A percentile compares a stretch with the other conserved stretches of the same genome.
Conservation (phyloP, 2,888 invertebrate genomes). For the Ophraella communa region DNA sequence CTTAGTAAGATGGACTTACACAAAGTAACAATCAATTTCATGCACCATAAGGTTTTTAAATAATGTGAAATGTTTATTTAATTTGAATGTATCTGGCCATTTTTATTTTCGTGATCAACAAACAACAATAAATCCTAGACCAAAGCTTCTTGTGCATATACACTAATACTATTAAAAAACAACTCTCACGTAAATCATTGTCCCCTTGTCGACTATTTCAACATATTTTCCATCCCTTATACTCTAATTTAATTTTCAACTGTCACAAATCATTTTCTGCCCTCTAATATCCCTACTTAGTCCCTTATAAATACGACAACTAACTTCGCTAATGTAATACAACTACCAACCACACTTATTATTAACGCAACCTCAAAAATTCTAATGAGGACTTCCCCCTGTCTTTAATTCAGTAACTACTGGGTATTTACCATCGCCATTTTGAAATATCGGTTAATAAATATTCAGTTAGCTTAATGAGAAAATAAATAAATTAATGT, state of each 20-base stretch:
- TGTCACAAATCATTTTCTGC: constrained; percentile 16
- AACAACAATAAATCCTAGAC: background rate
- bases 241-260: constrained; percentile 12
- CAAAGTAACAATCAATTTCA: too few relatives aligned
- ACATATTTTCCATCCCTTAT: background rate
- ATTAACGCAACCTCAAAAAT: constrained; percentile 31
- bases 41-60: too few relatives aligned
- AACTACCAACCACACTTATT: constrained; percentile 10
- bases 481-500: constrained; percentile 12
- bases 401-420: background rate
- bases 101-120: too few relatives aligned
- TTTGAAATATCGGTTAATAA: constrained; percentile 8
- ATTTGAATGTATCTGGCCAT: too few relatives aligned
- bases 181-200: constrained; percentile 14
- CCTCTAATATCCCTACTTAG: constrained; percentile 21
- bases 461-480: constrained; percentile 10
- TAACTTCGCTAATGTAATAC: constrained; percentile 11
- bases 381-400: constrained; percentile 21
- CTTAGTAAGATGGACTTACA: too few relatives aligned
- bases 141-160: too few relatives aligned
- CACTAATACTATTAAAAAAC: background rate
- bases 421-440: constrained; percentile 6
- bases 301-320: constrained; percentile 10
- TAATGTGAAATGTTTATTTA: too few relatives aligned
- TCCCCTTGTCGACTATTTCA: background rate